These are phyloP conservation scores for Dinomys branickii DNA, from an alignment of 2,113 vertebrate genomes.

Conservation along the genomic window DNA sequence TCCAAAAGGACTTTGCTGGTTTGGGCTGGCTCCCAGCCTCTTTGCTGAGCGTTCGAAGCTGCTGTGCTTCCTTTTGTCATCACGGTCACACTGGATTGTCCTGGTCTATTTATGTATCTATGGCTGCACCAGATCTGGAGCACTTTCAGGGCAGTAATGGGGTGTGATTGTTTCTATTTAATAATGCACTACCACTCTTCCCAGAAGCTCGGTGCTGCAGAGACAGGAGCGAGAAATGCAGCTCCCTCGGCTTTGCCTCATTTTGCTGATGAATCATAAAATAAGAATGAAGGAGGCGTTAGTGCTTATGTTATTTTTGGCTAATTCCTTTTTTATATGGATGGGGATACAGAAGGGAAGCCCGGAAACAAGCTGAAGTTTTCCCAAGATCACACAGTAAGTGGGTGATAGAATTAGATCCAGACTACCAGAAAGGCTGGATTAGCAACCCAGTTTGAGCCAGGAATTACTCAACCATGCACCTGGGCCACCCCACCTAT, in stretches of 20 bases:
- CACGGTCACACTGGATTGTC: background rate
- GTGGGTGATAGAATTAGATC: background rate
- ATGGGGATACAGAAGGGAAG: background rate
- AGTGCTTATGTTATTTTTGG: background rate
- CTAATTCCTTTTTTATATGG: background rate
- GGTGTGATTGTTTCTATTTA: background rate
- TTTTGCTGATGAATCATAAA: conserved; percentile 41
- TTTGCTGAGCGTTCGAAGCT: background rate
- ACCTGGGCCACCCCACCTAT: too few relatives aligned
- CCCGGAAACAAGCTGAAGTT: background rate
- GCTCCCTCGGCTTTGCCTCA: background rate
- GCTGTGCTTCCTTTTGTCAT: background rate
- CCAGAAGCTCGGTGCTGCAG: background rate
- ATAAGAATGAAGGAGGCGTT: background rate
- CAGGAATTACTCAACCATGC: background rate
- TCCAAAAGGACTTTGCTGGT: background rate
- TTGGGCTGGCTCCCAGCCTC: background rate
- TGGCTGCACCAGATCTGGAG: background rate
- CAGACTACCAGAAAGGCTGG: background rate
- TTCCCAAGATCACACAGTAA: conserved; percentile 1
- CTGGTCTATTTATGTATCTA: background rate
- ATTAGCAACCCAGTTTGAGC: background rate
- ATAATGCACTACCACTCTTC: background rate
- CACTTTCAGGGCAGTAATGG: background rate
- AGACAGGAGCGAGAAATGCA: background rate